Base-by-base conservation (phyloP, 1,140 invertebrate genomes). In the Augochlora pura region DNA sequence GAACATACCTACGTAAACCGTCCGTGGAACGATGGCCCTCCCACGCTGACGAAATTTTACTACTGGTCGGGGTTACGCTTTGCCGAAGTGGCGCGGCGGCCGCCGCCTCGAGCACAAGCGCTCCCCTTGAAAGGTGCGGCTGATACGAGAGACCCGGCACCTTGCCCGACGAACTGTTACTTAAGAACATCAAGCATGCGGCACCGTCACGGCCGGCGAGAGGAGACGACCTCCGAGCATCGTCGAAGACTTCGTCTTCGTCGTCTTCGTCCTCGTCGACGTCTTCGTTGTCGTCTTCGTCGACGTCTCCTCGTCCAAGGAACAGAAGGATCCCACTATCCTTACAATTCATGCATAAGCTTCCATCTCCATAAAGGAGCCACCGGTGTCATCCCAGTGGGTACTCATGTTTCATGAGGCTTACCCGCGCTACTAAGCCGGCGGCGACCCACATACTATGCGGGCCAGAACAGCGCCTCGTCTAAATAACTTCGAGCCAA, bases 361-460 rank as follows among this genome's bases (percentile, higher is more conserved):
- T 90, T 90, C 88, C 88, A 91, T 90, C 88, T 91, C 84, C 86
- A 90, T 90, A 90, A 91, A 90, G 87, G 83, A 89, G 88, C 85
- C 87, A 87, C 86, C 86, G 72, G 85, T 87, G 84, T 90, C 88
- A 88, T 90, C 86, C 81, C 70, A 66, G 78, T 70, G 75, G 84
- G 86, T 90, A 90, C 86, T 90, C 86, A 76, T 90, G 89, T 89
- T 90, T 90, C 89, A 90, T 87, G 85, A 88, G 86, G 85, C 88
- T 89, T 89, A 91, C 79, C 82, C 82, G 71, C 77, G 62, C 63
- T 70, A 83, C 84, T 91, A 89, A 91, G 86, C 89, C 85, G 83
- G 10, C 78, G 82, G 80, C 84, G 89, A 88, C 88, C 89, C 86
- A 91, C 89, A 91, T 91, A 89, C 49, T 67, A 69, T 54, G 81